Evolutionary conservation across 2,113 vertebrate species (phyloP).

Genomic region (Tursiops truncatus): DNA sequence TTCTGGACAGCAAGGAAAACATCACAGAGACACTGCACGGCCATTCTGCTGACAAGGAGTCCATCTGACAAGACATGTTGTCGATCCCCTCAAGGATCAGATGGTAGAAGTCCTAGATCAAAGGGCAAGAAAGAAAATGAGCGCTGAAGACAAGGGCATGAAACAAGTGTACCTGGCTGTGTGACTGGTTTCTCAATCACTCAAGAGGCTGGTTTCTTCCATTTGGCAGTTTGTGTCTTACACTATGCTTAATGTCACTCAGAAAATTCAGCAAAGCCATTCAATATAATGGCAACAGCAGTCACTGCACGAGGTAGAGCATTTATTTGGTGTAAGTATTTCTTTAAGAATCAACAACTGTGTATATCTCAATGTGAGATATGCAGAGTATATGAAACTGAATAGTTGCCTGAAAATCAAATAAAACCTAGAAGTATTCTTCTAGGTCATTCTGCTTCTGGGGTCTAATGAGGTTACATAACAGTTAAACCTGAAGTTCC

Average conservation of each 20-base stretch:
- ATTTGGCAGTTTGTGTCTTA: neutral
- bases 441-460: neutral
- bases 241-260: neutral
- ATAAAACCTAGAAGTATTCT: neutral
- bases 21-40: neutral
- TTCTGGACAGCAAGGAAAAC: neutral
- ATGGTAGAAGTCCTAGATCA: constrained; percentile 51
- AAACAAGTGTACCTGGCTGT: constrained; percentile 24
- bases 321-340: neutral
- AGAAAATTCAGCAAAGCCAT: neutral
- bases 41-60: constrained; percentile 59
- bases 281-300: neutral
- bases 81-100: constrained; percentile 51
- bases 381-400: neutral
- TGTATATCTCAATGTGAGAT: neutral
- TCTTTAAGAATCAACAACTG: neutral
- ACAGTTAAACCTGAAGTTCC: neutral
- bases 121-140: constrained; percentile 60
- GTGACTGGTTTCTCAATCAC: constrained; percentile 53
- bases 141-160: constrained; percentile 30
- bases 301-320: neutral
- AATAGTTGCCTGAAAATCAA: neutral
- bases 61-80: constrained; percentile 36
- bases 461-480: neutral
- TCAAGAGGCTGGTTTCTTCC: neutral